Evolutionary conservation across 2,888 invertebrate species (phyloP), one percentile per base, ranked within the genome.

Genomic region (Morpho deidamia): DNA sequence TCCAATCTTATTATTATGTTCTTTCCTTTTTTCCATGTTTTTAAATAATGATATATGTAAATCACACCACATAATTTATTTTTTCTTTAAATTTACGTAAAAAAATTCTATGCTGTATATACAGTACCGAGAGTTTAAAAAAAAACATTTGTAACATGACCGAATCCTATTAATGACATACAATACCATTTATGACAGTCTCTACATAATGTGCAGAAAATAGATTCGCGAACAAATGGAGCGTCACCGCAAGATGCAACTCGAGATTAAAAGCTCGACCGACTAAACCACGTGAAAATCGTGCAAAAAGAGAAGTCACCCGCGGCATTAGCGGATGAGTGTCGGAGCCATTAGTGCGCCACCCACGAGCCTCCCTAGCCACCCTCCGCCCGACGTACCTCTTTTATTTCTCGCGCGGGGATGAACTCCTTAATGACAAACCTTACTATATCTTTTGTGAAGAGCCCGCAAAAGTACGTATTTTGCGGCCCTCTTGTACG

Each of bases 361-460:
- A 74, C 73, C 67, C 70, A 63, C 53, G 59, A 65, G 66, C 55
- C 56, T 59, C 66, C 69, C 61, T 56, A 63, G 68, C 67, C 61
- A 62, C 60, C 61, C 62, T 61, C 62, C 71, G 72, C 72, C 78
- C 81, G 68, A 72, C 80, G 80, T 81, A 81, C 84, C 87, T 87
- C 88, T 89, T 89, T 89, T 88, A 88, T 88, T 89, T 88, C 88
- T 84, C 85, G 87, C 85, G 84, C 85, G 85, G 87, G 86, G 87
- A 88, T 89, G 88, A 89, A 89, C 88, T 89, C 88, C 88, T 89
- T 89, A 88, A 89, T 88, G 88, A 88, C 88, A 89, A 88, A 89
- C 88, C 88, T 86, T 88, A 88, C 88, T 89, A 88, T 89, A 88
- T 89, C 88, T 89, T 87, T 88, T 89, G 88, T 88, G 84, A 83